Evolutionary conservation across 2,797 vertebrate species (phyloP).

Genomic region (Urophycis tenuis): DNA sequence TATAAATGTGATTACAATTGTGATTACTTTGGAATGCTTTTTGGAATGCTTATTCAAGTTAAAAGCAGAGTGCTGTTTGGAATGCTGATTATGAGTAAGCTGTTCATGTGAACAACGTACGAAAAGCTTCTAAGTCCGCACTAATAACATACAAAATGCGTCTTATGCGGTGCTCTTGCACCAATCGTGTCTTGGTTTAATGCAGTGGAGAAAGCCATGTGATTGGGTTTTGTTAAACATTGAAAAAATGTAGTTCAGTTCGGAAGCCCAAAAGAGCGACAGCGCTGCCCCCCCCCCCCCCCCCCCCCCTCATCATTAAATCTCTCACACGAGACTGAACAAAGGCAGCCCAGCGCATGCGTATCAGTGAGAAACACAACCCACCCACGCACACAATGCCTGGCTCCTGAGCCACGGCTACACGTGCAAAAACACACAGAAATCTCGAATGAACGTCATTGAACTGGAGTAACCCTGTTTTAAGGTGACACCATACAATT

Average conservation of each 20-base stretch:
- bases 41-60: not conserved
- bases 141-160: constrained; percentile 8
- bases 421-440: constrained; percentile 20
- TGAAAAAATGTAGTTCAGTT: constrained; percentile 10
- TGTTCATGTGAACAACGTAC: not conserved
- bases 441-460: constrained; percentile 55
- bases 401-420: constrained; percentile 28
- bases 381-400: constrained; percentile 22
- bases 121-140: constrained; percentile 17
- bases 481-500: constrained; percentile 72
- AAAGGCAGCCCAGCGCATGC: constrained; percentile 18
- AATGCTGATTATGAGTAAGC: not conserved
- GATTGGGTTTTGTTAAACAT: not conserved
- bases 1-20: not conserved
- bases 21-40: not conserved
- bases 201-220: not conserved
- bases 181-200: not conserved
- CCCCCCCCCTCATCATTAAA: not conserved
- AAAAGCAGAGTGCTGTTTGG: not conserved
- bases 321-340: constrained; percentile 6
- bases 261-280: constrained; percentile 1
- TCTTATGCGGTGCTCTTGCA: not conserved
- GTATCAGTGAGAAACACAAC: constrained; percentile 16
- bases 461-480: constrained; percentile 72
- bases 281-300: not conserved